Base-by-base conservation (phyloP, 2,113 vertebrate species). In the Engraulis encrasicolus region DNA sequence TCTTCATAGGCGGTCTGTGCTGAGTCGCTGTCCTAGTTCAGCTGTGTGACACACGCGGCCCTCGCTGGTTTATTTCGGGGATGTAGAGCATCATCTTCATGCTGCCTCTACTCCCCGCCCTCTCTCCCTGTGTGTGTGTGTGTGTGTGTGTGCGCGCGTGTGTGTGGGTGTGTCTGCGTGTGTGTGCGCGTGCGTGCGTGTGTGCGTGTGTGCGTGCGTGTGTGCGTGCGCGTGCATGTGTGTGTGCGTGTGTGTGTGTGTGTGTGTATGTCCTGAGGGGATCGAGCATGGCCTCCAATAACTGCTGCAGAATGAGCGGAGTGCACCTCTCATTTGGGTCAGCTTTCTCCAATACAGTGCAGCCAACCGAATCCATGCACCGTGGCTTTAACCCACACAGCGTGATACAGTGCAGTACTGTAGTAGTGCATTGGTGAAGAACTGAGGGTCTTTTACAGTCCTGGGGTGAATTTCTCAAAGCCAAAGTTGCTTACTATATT, bases 31-130 rank as follows among this genome's bases (percentile, higher is more conserved):
- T 74, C 38, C 80, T 66, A 50, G 80, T 82, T 88, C 54, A 61
- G 54, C 54, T 61, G 54, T 23, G 50, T 37, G 6, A 31, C 78
- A 36, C 48, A 45, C 86, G n/a, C 79, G 78, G 84, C 38, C 79
- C 83, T 37, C n/a, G 23, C 23, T n/a, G 79, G 77, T 84, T 88
- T 89, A 89, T 92, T 90, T 88, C 85, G 61, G 82, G 86, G 52
- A 81, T 85, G 81, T 85, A 77, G 88, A 88, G 61, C 88, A 74
- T 37, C 87, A 54, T 49, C 17, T 85, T 80, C 49, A 85, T 37
- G 48, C 50, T 45, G 34, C 23, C 19, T 40, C 34, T 12, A 31
- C 12, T 79, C 54, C 54, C n/a, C n/a, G n/a, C n/a, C n/a, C n/a
- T n/a, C n/a, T n/a, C n/a, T n/a, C n/a, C n/a, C n/a, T n/a, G n/a